These are phyloP conservation scores for Neomorphus geoffroyi DNA, from an alignment of 2,797 vertebrate species.

Conservation along the genomic window DNA sequence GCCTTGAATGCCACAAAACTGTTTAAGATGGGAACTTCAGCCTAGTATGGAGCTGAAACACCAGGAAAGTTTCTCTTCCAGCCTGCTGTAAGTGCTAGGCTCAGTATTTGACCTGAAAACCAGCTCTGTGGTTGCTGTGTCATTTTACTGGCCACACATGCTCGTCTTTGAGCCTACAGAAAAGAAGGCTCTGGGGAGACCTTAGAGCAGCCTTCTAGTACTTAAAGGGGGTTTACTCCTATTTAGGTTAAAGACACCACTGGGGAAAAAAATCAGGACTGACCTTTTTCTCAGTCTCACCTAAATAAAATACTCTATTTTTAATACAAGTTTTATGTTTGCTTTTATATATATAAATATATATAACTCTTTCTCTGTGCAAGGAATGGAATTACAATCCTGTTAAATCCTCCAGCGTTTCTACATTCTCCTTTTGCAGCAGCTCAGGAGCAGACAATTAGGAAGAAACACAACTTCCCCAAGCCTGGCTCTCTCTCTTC, in stretches of 20 bases:
- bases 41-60: background rate
- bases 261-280: background rate
- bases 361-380: too few species aligned
- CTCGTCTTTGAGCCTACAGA: background rate
- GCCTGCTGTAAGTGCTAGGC: background rate
- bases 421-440: background rate
- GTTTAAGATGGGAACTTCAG: background rate
- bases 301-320: background rate
- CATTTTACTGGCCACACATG: background rate
- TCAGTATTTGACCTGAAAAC: background rate
- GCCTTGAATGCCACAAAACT: background rate
- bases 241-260: background rate
- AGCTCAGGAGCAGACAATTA: background rate
- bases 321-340: too few species aligned
- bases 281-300: background rate
- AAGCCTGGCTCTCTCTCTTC: fast-evolving
- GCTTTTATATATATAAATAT: too few species aligned
- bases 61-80: background rate
- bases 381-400: background rate
- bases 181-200: too few species aligned
- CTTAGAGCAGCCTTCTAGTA: too few species aligned
- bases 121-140: background rate
- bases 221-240: background rate
- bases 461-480: background rate
- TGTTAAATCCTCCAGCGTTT: background rate